phyloP scores from a whole-genome alignment of 2,888 invertebrate species.

The Amphimallon solstitiale region DNA sequence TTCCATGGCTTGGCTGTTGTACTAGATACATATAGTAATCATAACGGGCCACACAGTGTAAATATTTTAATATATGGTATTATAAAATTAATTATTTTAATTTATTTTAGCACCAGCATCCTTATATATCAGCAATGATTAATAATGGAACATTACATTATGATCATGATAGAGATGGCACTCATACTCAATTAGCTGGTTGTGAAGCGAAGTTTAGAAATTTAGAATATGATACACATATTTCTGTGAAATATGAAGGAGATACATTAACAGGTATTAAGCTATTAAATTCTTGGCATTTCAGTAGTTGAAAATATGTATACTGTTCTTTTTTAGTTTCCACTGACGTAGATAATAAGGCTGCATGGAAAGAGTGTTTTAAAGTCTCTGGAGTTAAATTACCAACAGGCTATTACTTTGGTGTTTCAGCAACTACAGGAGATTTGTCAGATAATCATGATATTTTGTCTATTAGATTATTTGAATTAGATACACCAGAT shows the following conservation, averaged over 20 bases:
- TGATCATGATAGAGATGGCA: slow-evolving; percentile 98
- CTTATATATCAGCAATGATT: slow-evolving; percentile 97
- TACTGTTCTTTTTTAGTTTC: slow-evolving; percentile 71
- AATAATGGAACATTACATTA: slow-evolving; percentile 96
- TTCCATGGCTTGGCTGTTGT: slow-evolving; percentile 92
- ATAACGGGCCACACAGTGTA: slow-evolving; percentile 98
- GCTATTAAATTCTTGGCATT: background rate
- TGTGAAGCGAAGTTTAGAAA: slow-evolving; percentile 97
- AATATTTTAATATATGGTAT: slow-evolving; percentile 58
- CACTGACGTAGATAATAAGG: slow-evolving; percentile 90
- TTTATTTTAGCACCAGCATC: slow-evolving; percentile 88
- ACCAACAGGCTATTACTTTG: slow-evolving; percentile 95
- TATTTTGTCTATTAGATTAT: slow-evolving; percentile 89
- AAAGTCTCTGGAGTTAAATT: slow-evolving; percentile 87
- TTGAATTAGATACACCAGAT: slow-evolving; percentile 85
- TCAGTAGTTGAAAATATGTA: background rate
- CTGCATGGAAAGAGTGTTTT: slow-evolving; percentile 95
- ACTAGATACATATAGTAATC: slow-evolving; percentile 98
- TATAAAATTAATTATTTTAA: slow-evolving; percentile 9
- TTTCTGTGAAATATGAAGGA: slow-evolving; percentile 91
- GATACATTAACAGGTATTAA: slow-evolving; percentile 84
- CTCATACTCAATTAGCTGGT: slow-evolving; percentile 96
- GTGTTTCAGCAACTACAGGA: slow-evolving; percentile 95
- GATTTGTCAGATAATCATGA: slow-evolving; percentile 98
- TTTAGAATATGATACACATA: slow-evolving; percentile 86